Base-by-base conservation (phyloP, 2,888 invertebrate species). In the Scaptodrosophila latifasciaeformis region DNA sequence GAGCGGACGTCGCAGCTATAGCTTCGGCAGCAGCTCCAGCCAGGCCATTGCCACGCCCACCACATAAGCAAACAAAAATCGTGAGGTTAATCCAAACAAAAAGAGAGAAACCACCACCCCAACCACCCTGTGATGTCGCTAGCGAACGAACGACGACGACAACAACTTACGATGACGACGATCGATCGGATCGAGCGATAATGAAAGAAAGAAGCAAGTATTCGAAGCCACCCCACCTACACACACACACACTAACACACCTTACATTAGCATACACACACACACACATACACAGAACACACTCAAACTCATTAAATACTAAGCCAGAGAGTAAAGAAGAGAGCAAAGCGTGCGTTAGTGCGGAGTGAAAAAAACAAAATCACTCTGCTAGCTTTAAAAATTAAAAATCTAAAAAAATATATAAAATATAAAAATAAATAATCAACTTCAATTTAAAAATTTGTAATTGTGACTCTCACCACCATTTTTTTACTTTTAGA, bases 181-280 rank as follows among this genome's bases (percentile, higher is more conserved):
- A 24, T 40, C 18, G 17, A 24, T 34, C 43, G 42, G 27, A 27
- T 19, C 13, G 13, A 44, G 30, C 2, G 10, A 44, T 13, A 43
- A 29, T 6, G 9, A 29, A 13, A 13, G 1, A 7, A 15, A 37
- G 74, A 76, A 76, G 70, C 77, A 79, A 79, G 76, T 76, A 76
- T 76, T 79, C 77, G 76, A 76, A 76, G 79, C 79, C 76, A 79
- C 79, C 76, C 76, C 76, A 76, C 76, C 79, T 76, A 79, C 79
- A 79, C 76, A 72, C 48, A 60, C 34, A 70, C 54, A 70, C 40
- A 69, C 18, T 59, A 30, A 52, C 34, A 56, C 31, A 47, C 55
- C 34, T 66, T 43, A 67, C 46, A 67, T 40, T 62, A 49, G 55
- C 34, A 56, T 43, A 61, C 24, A 48, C 9, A 42, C 45, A 50